Evolutionary conservation across 1,140 invertebrate species (phyloP).

Genomic region (Drosophila tristis): DNA sequence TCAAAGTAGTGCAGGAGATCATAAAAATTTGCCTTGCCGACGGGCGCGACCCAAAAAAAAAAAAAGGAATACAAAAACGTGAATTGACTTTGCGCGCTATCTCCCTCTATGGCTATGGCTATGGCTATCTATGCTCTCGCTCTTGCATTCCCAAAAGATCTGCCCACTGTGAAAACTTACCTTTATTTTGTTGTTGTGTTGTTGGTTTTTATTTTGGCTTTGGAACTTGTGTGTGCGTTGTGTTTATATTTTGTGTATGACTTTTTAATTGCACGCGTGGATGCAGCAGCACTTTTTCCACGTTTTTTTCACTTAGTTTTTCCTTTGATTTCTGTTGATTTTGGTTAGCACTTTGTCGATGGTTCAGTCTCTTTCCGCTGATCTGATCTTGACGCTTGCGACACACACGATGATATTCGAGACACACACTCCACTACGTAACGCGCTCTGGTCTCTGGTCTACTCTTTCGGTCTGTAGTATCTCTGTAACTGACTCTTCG

Average conservation of each 20-base stretch:
- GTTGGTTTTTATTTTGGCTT: slow-evolving; percentile 7
- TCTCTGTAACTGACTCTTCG: slow-evolving; percentile 80
- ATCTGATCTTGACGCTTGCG: slow-evolving; percentile 16
- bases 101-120: slow-evolving; percentile 2
- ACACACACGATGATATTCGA: slow-evolving; percentile 6
- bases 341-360: slow-evolving; percentile 14
- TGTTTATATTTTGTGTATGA: slow-evolving; percentile 51
- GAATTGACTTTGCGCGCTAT: slow-evolving; percentile 67
- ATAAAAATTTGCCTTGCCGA: slow-evolving; percentile 63
- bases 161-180: slow-evolving; percentile 55
- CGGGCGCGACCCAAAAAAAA: slow-evolving; percentile 48
- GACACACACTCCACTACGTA: slow-evolving; percentile 2
- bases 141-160: slow-evolving; percentile 13
- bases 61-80: slow-evolving; percentile 37
- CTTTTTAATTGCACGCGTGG: slow-evolving; percentile 68
- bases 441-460: slow-evolving; percentile 26
- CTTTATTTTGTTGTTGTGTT: slow-evolving; percentile 48
- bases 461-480: slow-evolving; percentile 21
- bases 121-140: neutral
- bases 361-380: slow-evolving; percentile 30
- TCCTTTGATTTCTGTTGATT: slow-evolving; percentile 22
- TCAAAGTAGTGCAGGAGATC: slow-evolving; percentile 76
- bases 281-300: slow-evolving; percentile 39
- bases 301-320: slow-evolving; percentile 13
- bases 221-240: slow-evolving; percentile 10